Evolutionary conservation across 1,140 invertebrate species (phyloP), one percentile per base, ranked within the genome.

Genomic region (Drosophila quadrilineata): DNA sequence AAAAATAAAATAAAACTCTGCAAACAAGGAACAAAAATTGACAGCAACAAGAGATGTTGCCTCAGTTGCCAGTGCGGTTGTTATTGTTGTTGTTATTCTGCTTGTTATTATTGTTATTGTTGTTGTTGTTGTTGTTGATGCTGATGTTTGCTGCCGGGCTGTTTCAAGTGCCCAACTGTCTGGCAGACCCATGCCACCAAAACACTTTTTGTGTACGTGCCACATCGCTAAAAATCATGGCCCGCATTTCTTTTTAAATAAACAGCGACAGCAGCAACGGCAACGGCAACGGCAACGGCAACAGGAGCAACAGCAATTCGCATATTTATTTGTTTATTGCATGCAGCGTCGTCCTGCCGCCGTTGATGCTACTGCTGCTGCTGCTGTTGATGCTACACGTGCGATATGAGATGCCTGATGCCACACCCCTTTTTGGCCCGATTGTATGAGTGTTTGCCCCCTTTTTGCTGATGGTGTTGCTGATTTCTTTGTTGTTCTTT

Each of bases 251-350:
- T 65, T 65, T 75, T 58, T 58, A 73, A 84, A 84, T 84, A 73
- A 84, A 84, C 64, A 71, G 50, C 38, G 52, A 38, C 68, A 54
- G 35, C 33, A 49, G 26, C 22, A 28, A 16, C 70, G 65, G 22
- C 46, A 22, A 8, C 50, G 9, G 16, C 58, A 68, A n/a, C n/a
- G n/a, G n/a, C n/a, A n/a, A n/a, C n/a, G n/a, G 28, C 50, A 48
- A 16, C 56, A 38, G 40, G 35, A 43, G 41, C 69, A 70, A 40
- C 75, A 71, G 38, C 73, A 75, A 45, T 75, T 58, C 43, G 73
- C 70, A 67, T 84, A 85, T 85, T 84, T 84, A 84, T 84, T 84
- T 84, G 79, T 77, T 84, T 84, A 85, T 77, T 84, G 77, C 77
- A 76, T 52, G 77, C 33, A 53, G 16, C 21, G 26, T 43, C 26